Base-by-base conservation (phyloP, 2,797 vertebrate species). In the Myotis myotis region DNA sequence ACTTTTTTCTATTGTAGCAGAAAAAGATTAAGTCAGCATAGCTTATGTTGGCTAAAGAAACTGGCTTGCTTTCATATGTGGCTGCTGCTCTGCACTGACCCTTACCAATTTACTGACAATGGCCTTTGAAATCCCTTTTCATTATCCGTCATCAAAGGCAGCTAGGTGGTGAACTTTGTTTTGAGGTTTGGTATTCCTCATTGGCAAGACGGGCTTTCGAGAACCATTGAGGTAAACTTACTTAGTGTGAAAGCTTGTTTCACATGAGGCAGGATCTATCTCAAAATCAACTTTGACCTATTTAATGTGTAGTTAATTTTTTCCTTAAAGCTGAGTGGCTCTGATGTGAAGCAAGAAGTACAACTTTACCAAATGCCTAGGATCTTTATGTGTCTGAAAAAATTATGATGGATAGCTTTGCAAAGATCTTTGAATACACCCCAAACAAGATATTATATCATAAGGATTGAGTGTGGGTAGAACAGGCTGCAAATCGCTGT, bases 121-220 rank as follows among this genome's bases (percentile, higher is more conserved):
- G 92, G 87, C 53, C 82, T 96, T 97, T 97, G 93, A 97, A 95
- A 91, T 66, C 95, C 85, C 89, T 89, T 90, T 96, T 97, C 97
- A 98, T 98, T 95, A 96, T 57, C 85, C 86, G 2, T 93, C 96
- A 97, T 98, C 98, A 98, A 97, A 98, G 91, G 47, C 97, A 74
- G 8, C 0, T 3, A 96, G 94, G 76, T 95, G 28, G 95, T 74
- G 81, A 82, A 92, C 96, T 97, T 93, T 70, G 4, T 75, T 80
- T 19, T 88, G 62, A 96, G 76, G 90, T 95, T 95, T 71, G 87
- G 60, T 96, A 91, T 74, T 60, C 53, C 70, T 87, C 28, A 4
- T 1, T 10, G 62, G 9, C 49, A 74, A 76, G 33, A 72, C 22
- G 30, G 51, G 33, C 13, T 82, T 75, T 17, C 12, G 12, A 66